Conservation (phyloP, 2,113 vertebrate genomes). For the Anarrhichthys ocellatus region DNA sequence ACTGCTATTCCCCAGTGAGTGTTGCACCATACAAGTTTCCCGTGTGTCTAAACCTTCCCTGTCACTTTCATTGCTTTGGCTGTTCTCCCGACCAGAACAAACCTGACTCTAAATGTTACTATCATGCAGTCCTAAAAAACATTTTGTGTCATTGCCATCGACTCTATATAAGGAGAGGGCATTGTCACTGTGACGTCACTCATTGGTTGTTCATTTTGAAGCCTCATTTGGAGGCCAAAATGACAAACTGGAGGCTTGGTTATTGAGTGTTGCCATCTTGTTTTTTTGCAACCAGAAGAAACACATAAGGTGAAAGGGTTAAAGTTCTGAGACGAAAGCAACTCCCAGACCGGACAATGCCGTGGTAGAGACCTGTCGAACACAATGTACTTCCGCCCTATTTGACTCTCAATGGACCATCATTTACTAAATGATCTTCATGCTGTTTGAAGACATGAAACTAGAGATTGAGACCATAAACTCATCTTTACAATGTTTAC, state of each 20-base stretch:
- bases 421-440: too few relatives aligned
- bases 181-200: not conserved
- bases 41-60: not conserved
- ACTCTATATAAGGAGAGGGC: not conserved
- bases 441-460: not conserved
- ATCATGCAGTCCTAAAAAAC: not conserved
- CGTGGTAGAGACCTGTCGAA: too few relatives aligned
- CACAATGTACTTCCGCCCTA: too few relatives aligned
- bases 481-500: not conserved
- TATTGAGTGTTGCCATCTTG: not conserved
- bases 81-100: slow-evolving; percentile 10
- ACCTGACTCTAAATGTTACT: not conserved
- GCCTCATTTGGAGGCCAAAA: not conserved
- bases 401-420: too few relatives aligned
- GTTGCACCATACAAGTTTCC: slow-evolving; percentile 14
- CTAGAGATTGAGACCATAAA: not conserved
- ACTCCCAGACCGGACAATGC: too few relatives aligned
- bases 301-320: not conserved
- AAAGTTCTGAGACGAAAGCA: not conserved
- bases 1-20: slow-evolving; percentile 19
- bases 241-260: not conserved
- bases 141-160: not conserved
- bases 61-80: slow-evolving; percentile 34
- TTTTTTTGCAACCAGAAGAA: not conserved
- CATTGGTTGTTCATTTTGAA: not conserved